These are phyloP conservation scores for Ammospiza caudacuta DNA, from an alignment of 2,113 vertebrate genomes.

Conservation along the genomic window DNA sequence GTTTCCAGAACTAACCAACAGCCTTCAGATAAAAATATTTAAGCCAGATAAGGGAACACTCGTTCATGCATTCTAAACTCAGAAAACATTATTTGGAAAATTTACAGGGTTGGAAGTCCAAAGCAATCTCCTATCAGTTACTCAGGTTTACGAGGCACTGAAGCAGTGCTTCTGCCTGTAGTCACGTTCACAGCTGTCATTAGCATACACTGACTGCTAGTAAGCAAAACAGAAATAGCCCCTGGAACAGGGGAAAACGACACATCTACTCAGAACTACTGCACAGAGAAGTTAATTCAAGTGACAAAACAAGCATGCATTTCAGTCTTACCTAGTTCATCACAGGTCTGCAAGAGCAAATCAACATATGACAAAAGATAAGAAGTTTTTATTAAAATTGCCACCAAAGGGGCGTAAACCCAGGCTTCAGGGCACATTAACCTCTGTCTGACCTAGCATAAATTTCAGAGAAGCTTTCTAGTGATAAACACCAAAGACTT, in stretches of 20 bases:
- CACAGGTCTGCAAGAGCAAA: background rate
- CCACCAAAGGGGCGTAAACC: background rate
- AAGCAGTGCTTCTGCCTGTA: background rate
- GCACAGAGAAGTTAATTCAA: background rate
- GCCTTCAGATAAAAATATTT: background rate
- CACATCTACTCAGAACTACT: background rate
- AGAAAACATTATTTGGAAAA: background rate
- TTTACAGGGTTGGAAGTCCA: background rate
- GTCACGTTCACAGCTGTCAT: background rate
- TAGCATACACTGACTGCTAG: background rate
- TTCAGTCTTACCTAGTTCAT: background rate
- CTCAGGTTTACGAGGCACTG: background rate
- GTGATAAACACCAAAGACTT: slow-evolving; percentile 36
- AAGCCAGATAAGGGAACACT: background rate
- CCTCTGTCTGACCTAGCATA: slow-evolving; percentile 7
- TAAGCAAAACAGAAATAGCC: background rate
- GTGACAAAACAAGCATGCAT: background rate
- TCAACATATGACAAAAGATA: background rate
- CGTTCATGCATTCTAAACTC: background rate
- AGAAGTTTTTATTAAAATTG: background rate
- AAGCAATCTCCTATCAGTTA: background rate
- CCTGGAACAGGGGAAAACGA: background rate
- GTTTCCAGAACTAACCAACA: background rate
- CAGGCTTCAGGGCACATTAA: background rate
- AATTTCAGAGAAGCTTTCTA: slow-evolving; percentile 3